A percentile compares a stretch with the other conserved stretches of the same genome.
Conservation (phyloP, 2,888 invertebrate genomes). For the Ischnus inquisitorius region DNA sequence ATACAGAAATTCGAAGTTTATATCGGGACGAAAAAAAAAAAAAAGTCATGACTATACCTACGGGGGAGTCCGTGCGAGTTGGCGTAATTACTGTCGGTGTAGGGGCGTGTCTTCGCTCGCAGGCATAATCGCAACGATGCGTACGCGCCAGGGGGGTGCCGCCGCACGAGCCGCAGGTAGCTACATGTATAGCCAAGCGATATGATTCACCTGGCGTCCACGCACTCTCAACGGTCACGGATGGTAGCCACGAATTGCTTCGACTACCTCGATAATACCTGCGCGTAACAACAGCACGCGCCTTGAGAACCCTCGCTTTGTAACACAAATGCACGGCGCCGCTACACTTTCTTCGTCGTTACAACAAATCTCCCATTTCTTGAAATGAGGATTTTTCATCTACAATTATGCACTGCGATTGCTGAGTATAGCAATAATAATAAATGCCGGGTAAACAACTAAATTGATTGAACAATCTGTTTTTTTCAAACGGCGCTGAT, state of each 20-base stretch:
- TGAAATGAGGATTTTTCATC: neutral
- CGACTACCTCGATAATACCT: constrained; percentile 57
- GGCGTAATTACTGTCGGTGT: constrained; percentile 75
- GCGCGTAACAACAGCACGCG: constrained; percentile 56
- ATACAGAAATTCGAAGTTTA: constrained; percentile 9
- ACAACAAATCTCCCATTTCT: constrained; percentile 6
- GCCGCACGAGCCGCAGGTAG: constrained; percentile 55
- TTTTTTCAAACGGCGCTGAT: too few relatives aligned
- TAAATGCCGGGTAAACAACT: neutral
- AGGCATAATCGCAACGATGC: constrained; percentile 71
- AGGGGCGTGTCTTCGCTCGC: constrained; percentile 76
- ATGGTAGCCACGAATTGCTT: constrained; percentile 57
- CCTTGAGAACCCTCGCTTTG: constrained; percentile 60
- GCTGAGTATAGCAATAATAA: neutral
- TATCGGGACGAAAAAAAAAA: neutral
- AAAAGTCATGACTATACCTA: constrained; percentile 67
- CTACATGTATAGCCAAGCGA: constrained; percentile 40
- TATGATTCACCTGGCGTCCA: constrained; percentile 79
- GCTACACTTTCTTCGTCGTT: neutral
- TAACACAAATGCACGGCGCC: constrained; percentile 33
- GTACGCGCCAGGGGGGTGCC: constrained; percentile 62
- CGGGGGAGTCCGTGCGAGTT: constrained; percentile 69
- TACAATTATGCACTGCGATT: neutral
- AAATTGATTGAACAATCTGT: neutral
- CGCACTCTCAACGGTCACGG: constrained; percentile 68